Base-by-base conservation (phyloP, 1,140 invertebrate species). In the Camponotus vicinus region DNA sequence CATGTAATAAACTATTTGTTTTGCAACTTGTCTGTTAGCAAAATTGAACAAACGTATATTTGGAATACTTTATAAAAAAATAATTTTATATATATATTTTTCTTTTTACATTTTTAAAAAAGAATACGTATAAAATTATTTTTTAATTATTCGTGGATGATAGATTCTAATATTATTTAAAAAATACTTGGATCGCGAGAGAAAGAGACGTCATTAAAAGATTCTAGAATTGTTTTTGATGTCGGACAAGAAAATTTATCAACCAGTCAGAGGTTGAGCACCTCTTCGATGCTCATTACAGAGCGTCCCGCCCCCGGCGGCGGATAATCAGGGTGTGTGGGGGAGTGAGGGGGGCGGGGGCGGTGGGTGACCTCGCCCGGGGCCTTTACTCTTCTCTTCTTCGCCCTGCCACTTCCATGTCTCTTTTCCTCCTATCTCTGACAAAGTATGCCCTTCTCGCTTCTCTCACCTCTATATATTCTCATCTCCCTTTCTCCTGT, bases 311-410 rank as follows among this genome's bases (percentile, higher is more conserved):
- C 93, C 94, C 93, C 92, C 94, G 93, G 92, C 94, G 92, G 92
- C 93, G 92, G 94, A 92, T 94, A 94, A 95, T 94, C 93, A 94
- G 94, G 92, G 89, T 93, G 89, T 91, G 89, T 77, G 85, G 86
- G 91, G 89, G 89, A 83, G 89, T 82, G 91, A 85, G 83, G 76
- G 86, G 89, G 87, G 90, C 91, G 93, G 93, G 93, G 94, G 94
- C 92, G 94, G 92, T 93, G 89, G 94, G 92, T 94, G 94, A 95
- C 94, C 94, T 95, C 94, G 94, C 94, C 94, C 92, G 92, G 92
- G 91, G 94, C 94, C 93, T 93, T 91, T 92, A 86, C 93, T 92
- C 89, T 92, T 89, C 85, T 90, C 85, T 86, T 89, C 83, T 86
- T 85, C 79, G 87, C 71, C 85, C 77, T 90, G 79, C 55, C 76